Base-by-base conservation (phyloP, 1,140 invertebrate species). In the Drosophila punjabiensis region DNA sequence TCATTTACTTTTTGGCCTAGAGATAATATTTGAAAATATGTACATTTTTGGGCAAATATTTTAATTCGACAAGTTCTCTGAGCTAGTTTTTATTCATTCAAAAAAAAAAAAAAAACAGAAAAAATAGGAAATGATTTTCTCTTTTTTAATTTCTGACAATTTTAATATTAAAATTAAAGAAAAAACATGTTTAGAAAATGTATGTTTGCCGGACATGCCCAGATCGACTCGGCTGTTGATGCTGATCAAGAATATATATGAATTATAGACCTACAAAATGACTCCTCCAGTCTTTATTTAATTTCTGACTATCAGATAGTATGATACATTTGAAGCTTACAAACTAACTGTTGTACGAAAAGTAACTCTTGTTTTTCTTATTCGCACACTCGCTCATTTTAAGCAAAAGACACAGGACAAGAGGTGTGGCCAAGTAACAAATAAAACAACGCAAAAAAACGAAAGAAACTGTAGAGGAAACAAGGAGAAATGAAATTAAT, bases 401-500 rank as follows among this genome's bases (percentile, higher is more conserved):
- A 39, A 53, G 28, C 55, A 43, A 18, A 47, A 43, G 30, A 18
- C 32, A 47, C 32, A 20, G 24, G 10, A 71, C 67, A 55, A 53
- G 71, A 79, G 76, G 76, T 79, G 79, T 67, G 79, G 65, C 71
- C 20, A 35, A 56, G 32, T 32, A 13, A 35, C 48, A 53, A 53
- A n/a, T 53, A 53, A 52, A 60, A 35, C 18, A 66, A 76, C 24
- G 33, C 43, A 50, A 50, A 69, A 65, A 68, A 63, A 64, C n/a
- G 30, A 18, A 33, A 30, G 35, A 28, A 28, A 64, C 28, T 30
- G 20, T 24, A 20, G 32, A 28, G 33, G 56, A 60, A 66, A 79
- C 65, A 52, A 78, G 70, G 50, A n/a, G 41, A 39, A 58, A 39
- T 67, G 8, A 81, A 88, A 89, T 90, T 79, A 89, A 89, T 89